Evolutionary conservation across 1,140 invertebrate genomes (phyloP), one percentile per base, ranked within the genome.

Genomic region (Drosophila setifemur): DNA sequence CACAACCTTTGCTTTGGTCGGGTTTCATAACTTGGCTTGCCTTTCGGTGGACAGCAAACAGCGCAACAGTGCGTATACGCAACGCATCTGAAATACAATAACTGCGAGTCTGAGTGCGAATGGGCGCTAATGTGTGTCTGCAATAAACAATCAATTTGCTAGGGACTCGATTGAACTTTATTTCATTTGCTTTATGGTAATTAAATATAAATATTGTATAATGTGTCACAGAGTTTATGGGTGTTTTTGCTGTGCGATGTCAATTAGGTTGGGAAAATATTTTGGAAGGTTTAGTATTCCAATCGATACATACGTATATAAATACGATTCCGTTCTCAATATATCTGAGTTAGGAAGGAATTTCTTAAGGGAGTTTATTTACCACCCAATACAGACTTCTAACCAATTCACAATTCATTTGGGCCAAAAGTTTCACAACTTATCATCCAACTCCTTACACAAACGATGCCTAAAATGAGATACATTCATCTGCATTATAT

Each of bases 121-220:
- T 31, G 47, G 44, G 44, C 54, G 79, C 68, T 83, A 85, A 85
- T 85, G 78, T 85, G 79, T 60, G 64, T 54, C 14, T n/a, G 75
- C 78, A 85, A 82, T 85, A 82, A 85, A 82, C 78, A 82, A 82
- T 82, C 78, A 82, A 82, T 82, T 82, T 83, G 79, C 66, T 78
- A 14, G 55, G 33, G 57, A 58, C 52, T 31, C 37, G 43, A 52
- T 50, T 75, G 68, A 42, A 58, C 57, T 57, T 77, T 58, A 29
- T 14, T 64, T 23, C 33, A 57, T 43, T 64, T 70, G 58, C 23
- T 57, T 79, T 79, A 83, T 85, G 78, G 43, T 83, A 83, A 83
- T 83, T 83, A 83, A 83, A 83, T 83, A 78, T 85, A 85, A 78
- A 83, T 78, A 85, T 61, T 71, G 54, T 40, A 37, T 52, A 42